A percentile compares a stretch with the other conserved stretches of the same genome.
phyloP scores from a whole-genome alignment of 2,888 invertebrate genomes.

The Ichneumoninae sp. region DNA sequence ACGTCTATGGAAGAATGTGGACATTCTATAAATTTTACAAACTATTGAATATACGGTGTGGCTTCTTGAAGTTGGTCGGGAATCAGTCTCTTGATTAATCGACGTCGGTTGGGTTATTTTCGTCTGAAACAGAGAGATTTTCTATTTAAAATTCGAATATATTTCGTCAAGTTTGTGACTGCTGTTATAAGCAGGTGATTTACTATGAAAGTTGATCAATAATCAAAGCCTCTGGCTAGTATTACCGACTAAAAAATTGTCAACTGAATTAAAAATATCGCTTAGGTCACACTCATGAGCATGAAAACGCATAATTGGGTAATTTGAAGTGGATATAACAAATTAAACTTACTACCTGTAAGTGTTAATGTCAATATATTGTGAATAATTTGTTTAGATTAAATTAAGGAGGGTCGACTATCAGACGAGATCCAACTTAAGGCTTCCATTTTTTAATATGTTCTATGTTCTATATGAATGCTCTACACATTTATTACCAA shows the following conservation, averaged over 20 bases:
- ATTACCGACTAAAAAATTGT: neutral
- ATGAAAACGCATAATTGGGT: neutral
- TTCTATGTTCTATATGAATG: too few relatives aligned
- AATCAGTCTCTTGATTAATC: neutral
- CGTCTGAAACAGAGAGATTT: neutral
- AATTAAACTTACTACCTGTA: neutral
- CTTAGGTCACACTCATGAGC: neutral
- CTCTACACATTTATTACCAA: too few relatives aligned
- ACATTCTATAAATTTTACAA: neutral
- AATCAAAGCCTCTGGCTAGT: neutral
- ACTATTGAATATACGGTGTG: neutral
- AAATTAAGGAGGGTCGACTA: neutral
- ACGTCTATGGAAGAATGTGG: neutral
- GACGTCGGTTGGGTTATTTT: neutral
- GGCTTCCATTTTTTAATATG: too few relatives aligned
- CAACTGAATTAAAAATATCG: neutral
- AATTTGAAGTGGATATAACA: neutral
- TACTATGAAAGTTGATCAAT: neutral
- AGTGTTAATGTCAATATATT: neutral
- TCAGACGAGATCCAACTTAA: too few relatives aligned
- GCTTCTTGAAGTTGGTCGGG: neutral
- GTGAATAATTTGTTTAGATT: neutral
- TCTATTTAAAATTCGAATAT: neutral
- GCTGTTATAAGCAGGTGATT: neutral
- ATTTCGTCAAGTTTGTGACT: neutral